These are phyloP conservation scores for Ceriagrion tenellum DNA, from an alignment of 2,888 invertebrate species.

Conservation along the genomic window DNA sequence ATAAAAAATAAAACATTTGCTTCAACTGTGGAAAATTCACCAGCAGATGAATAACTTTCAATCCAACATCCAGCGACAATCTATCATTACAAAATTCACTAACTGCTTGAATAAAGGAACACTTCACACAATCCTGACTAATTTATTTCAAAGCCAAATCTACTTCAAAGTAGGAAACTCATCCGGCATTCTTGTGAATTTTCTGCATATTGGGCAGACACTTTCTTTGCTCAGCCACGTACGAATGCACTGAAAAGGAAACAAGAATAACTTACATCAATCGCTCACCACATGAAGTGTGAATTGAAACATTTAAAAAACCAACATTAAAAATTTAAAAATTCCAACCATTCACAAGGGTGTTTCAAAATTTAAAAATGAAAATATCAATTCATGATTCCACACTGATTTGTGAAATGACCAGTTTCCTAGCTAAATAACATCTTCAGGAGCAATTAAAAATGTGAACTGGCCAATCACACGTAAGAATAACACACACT, in stretches of 20 bases:
- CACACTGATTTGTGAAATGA: too few species aligned
- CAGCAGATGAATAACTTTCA: background rate
- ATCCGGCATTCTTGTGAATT: constrained; percentile 52
- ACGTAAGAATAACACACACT: too few species aligned
- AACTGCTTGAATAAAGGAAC: background rate
- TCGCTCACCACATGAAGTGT: background rate
- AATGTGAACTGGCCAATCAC: too few species aligned
- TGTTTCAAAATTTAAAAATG: too few species aligned
- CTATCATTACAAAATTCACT: background rate
- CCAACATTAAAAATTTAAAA: too few species aligned
- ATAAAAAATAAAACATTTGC: background rate
- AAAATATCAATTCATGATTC: too few species aligned
- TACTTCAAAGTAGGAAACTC: constrained; percentile 50
- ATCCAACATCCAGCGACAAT: background rate
- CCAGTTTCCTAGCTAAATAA: too few species aligned
- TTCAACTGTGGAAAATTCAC: background rate
- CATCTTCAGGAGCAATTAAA: too few species aligned
- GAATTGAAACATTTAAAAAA: background rate
- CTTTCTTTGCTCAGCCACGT: constrained; percentile 40
- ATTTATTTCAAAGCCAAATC: background rate
- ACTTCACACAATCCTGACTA: background rate
- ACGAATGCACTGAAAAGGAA: constrained; percentile 49
- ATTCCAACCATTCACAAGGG: too few species aligned
- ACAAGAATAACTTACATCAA: background rate
- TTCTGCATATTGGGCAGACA: constrained; percentile 57